Conservation (phyloP, 2,888 invertebrate genomes). For the Pherbina coryleti region DNA sequence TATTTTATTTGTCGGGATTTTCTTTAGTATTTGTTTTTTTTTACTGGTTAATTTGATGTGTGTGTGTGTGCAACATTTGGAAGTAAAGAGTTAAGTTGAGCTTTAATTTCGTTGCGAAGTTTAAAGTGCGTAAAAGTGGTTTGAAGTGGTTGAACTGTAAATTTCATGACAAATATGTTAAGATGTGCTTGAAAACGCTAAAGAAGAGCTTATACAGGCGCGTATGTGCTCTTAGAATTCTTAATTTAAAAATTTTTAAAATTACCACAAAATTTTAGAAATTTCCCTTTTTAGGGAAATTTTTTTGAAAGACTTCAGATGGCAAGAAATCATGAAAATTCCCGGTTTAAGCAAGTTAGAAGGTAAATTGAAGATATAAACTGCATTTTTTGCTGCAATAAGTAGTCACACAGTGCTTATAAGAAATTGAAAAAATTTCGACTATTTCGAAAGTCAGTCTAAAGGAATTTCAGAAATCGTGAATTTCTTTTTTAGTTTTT, state of each 20-base stretch:
- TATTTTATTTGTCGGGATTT: conserved; percentile 14
- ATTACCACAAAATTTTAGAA: background rate
- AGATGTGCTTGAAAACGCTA: background rate
- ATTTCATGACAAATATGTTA: background rate
- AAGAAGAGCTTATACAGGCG: background rate
- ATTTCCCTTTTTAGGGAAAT: conserved; percentile 12
- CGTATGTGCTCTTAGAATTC: background rate
- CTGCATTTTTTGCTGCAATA: background rate
- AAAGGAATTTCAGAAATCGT: conserved; percentile 64
- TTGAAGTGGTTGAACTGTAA: background rate
- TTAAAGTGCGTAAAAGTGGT: background rate
- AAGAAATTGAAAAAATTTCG: background rate
- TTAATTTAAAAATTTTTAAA: background rate
- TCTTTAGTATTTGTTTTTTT: conserved; percentile 13
- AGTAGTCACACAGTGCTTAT: background rate
- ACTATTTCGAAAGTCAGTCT: conserved; percentile 28
- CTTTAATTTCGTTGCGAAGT: background rate
- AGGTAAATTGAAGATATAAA: background rate
- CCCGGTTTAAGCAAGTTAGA: too few relatives aligned
- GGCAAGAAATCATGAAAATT: background rate
- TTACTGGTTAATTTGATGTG: conserved; percentile 51
- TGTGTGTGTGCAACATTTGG: background rate
- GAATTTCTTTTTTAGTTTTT: too few relatives aligned
- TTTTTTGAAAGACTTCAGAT: background rate
- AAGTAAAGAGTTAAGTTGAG: conserved; percentile 8